These are phyloP conservation scores for Xiphophorus maculatus DNA, from an alignment of 2,113 vertebrate species.

Conservation along the genomic window DNA sequence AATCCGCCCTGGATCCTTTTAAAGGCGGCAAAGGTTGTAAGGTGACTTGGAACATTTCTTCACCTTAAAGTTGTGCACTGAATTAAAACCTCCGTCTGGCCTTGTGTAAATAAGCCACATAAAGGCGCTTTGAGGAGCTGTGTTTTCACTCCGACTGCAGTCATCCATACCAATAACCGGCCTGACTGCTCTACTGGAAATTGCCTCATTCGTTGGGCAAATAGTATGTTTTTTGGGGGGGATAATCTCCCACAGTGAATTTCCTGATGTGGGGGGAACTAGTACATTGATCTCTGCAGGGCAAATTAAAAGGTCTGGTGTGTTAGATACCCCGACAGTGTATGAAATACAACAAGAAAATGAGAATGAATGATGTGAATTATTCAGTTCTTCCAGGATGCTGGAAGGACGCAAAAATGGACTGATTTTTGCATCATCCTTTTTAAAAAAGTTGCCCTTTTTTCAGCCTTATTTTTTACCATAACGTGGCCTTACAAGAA, in stretches of 20 bases:
- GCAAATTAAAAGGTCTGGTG: conserved; percentile 27
- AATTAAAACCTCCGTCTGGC: background rate
- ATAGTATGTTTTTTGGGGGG: background rate
- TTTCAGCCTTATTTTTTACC: too few species aligned
- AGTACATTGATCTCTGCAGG: conserved; percentile 26
- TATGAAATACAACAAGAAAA: background rate
- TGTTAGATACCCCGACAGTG: conserved; percentile 1
- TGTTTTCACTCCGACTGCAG: conserved; percentile 1
- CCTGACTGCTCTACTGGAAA: conserved; percentile 4
- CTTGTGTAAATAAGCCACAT: conserved; percentile 8
- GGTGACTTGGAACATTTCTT: conserved; percentile 7
- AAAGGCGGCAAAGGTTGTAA: conserved; percentile 12
- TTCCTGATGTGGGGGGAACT: conserved; percentile 1
- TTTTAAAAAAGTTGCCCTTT: too few species aligned
- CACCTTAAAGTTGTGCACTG: background rate
- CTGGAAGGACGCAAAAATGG: too few species aligned
- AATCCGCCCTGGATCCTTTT: conserved; percentile 22
- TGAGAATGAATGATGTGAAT: too few species aligned
- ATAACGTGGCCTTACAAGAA: too few species aligned
- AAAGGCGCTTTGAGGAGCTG: background rate
- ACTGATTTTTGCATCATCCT: too few species aligned
- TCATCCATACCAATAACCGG: background rate
- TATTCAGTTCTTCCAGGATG: too few species aligned
- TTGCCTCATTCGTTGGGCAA: conserved; percentile 12
- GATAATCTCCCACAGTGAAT: background rate